Evolutionary conservation across 2,113 vertebrate genomes (phyloP).

Genomic region (Plecturocebus donacophilus): DNA sequence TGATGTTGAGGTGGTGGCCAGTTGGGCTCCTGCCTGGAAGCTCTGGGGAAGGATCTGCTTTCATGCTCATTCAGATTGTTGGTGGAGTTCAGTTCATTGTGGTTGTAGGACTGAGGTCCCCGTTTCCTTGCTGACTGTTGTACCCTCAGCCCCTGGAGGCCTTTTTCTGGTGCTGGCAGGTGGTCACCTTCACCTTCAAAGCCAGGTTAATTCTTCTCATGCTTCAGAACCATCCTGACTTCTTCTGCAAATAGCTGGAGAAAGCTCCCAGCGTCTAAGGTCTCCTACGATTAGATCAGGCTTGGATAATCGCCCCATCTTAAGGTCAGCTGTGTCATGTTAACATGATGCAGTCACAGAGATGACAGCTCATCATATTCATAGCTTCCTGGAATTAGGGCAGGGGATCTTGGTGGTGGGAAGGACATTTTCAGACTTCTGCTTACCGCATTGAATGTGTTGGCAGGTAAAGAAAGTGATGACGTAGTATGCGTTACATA

Average conservation of each 20-base stretch:
- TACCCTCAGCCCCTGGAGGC: neutral
- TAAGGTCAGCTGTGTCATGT: neutral
- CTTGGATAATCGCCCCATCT: neutral
- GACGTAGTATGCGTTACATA: neutral
- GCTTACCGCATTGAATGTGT: neutral
- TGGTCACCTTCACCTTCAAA: neutral
- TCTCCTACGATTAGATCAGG: neutral
- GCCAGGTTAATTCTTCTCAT: neutral
- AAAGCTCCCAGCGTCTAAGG: neutral
- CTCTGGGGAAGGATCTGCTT: neutral
- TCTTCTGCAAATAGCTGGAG: neutral
- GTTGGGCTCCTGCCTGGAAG: neutral
- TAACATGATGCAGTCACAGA: too few species aligned
- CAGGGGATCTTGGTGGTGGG: neutral
- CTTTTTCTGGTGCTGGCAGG: neutral
- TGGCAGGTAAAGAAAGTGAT: neutral
- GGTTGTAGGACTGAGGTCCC: neutral
- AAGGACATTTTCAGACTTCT: neutral
- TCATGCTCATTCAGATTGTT: neutral
- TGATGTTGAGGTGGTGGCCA: neutral
- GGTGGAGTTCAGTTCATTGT: too few species aligned
- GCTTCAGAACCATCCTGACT: neutral
- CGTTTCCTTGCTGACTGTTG: too few species aligned
- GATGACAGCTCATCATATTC: neutral
- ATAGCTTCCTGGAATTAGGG: neutral